phyloP scores from a whole-genome alignment of 2,888 invertebrate genomes.

The Oligia strigilis region DNA sequence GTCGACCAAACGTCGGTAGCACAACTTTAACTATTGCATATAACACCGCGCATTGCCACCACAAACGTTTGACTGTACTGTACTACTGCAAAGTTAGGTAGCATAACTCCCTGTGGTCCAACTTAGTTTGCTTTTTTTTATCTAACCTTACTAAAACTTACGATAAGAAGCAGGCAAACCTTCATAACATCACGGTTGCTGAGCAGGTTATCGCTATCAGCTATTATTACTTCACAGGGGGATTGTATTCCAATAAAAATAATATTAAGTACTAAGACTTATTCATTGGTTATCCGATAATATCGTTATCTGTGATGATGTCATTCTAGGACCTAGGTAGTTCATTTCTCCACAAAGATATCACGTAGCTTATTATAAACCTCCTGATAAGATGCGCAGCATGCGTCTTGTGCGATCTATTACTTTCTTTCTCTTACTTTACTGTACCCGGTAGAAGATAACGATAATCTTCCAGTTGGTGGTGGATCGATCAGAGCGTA shows the following conservation, averaged over 20 bases:
- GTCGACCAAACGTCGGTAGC: neutral
- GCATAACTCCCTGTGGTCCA: neutral
- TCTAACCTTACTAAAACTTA: neutral
- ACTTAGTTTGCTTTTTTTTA: neutral
- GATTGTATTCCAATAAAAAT: slow-evolving; percentile 30
- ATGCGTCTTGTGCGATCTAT: neutral
- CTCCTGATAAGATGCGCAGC: neutral
- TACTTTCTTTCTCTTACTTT: neutral
- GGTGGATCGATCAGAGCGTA: no score
- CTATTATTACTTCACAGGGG: slow-evolving; percentile 33
- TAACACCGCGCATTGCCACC: neutral
- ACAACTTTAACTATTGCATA: neutral
- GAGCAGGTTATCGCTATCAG: slow-evolving; percentile 29
- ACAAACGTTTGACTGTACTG: neutral
- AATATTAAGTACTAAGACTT: neutral
- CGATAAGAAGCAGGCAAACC: neutral
- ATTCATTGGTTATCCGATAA: slow-evolving; percentile 7
- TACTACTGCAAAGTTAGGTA: neutral
- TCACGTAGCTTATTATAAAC: slow-evolving; percentile 11
- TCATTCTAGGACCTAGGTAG: slow-evolving; percentile 1
- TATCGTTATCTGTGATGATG: slow-evolving; percentile 36
- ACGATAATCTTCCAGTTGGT: neutral
- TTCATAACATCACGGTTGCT: slow-evolving; percentile 35
- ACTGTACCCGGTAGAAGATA: neutral
- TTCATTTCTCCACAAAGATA: slow-evolving; percentile 4